Evolutionary conservation across 2,113 vertebrate species (phyloP).

Genomic region (Syngnathoides biaculeatus): DNA sequence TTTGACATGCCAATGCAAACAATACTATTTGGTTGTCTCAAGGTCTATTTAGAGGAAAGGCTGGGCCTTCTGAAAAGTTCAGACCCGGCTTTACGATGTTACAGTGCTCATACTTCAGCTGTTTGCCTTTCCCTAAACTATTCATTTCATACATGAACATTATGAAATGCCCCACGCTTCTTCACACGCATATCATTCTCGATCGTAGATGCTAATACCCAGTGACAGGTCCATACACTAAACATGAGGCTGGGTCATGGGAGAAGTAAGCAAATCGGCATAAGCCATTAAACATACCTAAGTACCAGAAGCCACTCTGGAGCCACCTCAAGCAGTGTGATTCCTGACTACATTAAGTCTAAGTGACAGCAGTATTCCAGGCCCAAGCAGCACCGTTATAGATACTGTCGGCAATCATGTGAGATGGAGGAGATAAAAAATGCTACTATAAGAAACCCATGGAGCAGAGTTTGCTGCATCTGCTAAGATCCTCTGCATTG

Average conservation of each 20-base stretch:
- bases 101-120: neutral
- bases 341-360: slow-evolving; percentile 47
- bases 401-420: slow-evolving; percentile 35
- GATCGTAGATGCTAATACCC: slow-evolving; percentile 60
- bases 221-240: slow-evolving; percentile 52
- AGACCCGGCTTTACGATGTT: neutral
- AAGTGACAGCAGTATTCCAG: slow-evolving; percentile 52
- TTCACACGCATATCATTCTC: slow-evolving; percentile 46
- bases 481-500: neutral
- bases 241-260: slow-evolving; percentile 60
- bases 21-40: neutral
- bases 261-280: slow-evolving; percentile 61
- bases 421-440: slow-evolving; percentile 12
- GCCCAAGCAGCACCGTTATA: slow-evolving; percentile 33
- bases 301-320: slow-evolving; percentile 52
- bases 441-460: neutral
- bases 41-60: neutral
- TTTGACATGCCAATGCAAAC: neutral
- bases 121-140: slow-evolving; percentile 18
- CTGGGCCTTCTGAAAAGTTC: neutral
- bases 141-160: slow-evolving; percentile 44
- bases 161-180: slow-evolving; percentile 55
- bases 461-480: neutral
- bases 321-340: slow-evolving; percentile 40
- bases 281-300: slow-evolving; percentile 59